Evolutionary conservation across 2,113 vertebrate species (phyloP).

Genomic region (Balaeniceps rex): DNA sequence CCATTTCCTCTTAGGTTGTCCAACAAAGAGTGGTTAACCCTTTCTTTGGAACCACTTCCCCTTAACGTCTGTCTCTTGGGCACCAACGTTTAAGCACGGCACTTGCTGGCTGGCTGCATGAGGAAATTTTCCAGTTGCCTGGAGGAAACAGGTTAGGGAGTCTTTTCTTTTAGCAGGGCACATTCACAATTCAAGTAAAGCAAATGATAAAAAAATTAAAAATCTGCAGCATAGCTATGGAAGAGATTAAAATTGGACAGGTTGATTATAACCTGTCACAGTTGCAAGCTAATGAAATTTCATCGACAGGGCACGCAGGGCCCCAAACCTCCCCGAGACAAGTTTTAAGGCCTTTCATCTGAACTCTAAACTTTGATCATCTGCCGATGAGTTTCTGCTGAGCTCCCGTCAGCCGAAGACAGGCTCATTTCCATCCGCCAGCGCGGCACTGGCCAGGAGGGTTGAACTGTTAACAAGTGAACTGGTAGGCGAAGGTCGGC

Average conservation of each 20-base stretch:
- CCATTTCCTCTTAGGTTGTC: not conserved
- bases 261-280: constrained; percentile 48
- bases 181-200: not conserved
- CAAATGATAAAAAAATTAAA: not conserved
- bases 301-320: not conserved
- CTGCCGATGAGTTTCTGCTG: constrained; percentile 1
- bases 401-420: not conserved
- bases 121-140: not conserved
- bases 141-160: not conserved
- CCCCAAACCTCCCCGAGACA: not conserved
- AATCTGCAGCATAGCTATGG: not conserved
- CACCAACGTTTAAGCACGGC: not conserved
- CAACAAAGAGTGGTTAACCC: not conserved
- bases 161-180: not conserved
- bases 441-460: accelerated
- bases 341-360: not conserved
- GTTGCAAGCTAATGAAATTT: not conserved
- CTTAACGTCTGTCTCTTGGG: not conserved
- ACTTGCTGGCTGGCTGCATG: not conserved
- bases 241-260: constrained; percentile 10
- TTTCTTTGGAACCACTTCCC: not conserved
- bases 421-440: not conserved
- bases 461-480: not conserved
- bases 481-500: not conserved
- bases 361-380: not conserved